Percentiles rank a stretch among this genome's conserved stretches.
phyloP scores from a whole-genome alignment of 2,797 vertebrate species.

The Alca torda region DNA sequence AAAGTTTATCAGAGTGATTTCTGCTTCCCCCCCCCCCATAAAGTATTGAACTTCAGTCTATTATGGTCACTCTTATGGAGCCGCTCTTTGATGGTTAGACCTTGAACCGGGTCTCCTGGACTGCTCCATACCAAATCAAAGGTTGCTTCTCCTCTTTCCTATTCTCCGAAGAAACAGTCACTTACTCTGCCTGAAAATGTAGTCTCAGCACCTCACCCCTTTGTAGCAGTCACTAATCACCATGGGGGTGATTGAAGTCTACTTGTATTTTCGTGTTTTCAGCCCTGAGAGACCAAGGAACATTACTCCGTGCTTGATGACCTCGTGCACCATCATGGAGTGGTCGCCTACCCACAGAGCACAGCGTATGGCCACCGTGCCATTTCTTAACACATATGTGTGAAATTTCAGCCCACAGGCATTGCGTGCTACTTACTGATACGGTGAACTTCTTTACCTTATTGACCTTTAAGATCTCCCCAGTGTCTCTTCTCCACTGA shows the following conservation, averaged over 20 bases:
- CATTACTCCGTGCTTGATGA: neutral
- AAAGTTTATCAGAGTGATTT: neutral
- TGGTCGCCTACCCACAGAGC: rapidly evolving
- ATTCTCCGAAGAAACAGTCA: neutral
- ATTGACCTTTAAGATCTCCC: neutral
- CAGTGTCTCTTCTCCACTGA: neutral
- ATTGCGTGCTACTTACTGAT: neutral
- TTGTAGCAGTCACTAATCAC: neutral
- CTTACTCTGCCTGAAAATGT: neutral
- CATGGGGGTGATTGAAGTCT: neutral
- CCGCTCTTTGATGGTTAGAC: neutral
- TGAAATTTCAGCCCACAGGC: neutral
- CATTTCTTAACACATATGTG: rapidly evolving
- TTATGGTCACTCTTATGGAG: neutral
- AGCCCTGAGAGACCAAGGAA: neutral
- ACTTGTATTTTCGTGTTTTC: neutral
- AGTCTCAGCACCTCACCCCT: neutral
- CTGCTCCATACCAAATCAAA: constrained; percentile 7
- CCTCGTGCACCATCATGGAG: rapidly evolving
- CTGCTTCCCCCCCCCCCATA: neutral
- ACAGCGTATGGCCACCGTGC: rapidly evolving
- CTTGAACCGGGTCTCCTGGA: constrained; percentile 1
- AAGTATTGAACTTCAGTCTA: neutral
- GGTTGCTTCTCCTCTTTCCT: neutral
- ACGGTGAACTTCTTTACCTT: neutral